Percentiles rank a stretch among this genome's conserved stretches.
Evolutionary conservation across 2,113 vertebrate genomes (phyloP).

Genomic region (Petaurus breviceps): DNA sequence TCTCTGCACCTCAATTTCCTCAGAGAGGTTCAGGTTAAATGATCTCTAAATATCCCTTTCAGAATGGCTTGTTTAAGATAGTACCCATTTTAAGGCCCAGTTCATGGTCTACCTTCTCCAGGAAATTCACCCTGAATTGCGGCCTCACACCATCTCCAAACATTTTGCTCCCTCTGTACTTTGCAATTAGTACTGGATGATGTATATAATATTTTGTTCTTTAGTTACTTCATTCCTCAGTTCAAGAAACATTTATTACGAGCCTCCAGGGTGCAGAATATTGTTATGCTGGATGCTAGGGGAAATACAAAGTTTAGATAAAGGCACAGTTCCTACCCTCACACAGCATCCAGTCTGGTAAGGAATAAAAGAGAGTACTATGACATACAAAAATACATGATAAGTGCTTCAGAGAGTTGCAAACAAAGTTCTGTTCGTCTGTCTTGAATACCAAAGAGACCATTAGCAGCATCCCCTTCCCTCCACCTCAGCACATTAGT

Average conservation of each 20-base stretch:
- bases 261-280: background rate
- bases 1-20: background rate
- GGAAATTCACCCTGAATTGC: background rate
- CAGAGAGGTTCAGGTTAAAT: background rate
- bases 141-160: background rate
- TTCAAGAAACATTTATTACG: background rate
- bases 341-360: background rate
- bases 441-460: background rate
- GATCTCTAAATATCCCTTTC: background rate
- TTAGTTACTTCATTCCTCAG: background rate
- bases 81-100: background rate
- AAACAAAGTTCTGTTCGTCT: background rate
- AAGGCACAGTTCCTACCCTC: background rate
- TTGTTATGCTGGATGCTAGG: background rate
- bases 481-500: background rate
- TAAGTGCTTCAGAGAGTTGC: background rate
- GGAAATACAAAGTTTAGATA: background rate
- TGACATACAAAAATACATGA: background rate
- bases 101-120: background rate
- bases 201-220: background rate
- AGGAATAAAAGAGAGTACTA: background rate
- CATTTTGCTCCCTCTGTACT: background rate
- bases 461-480: background rate
- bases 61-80: background rate
- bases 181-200: no score